Conservation (phyloP, 2,797 vertebrate genomes). For the Lepilemur ruficaudatus region DNA sequence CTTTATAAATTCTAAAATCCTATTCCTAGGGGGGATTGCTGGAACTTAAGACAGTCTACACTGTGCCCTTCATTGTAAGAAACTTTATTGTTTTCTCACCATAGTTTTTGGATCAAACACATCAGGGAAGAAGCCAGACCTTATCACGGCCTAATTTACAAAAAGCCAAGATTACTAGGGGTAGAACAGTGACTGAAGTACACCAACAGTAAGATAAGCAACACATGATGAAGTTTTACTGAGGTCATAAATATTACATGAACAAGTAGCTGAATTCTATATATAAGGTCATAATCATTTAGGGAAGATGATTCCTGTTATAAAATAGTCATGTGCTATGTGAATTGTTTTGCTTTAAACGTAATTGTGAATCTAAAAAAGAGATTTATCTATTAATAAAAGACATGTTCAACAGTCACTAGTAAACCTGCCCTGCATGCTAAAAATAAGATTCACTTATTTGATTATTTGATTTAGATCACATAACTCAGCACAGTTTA, state of each 20-base stretch:
- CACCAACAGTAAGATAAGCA: not conserved
- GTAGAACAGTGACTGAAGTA: not conserved
- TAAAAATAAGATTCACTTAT: not conserved
- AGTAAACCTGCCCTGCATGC: not conserved
- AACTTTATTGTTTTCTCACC: conserved; percentile 26
- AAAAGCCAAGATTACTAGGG: conserved; percentile 10
- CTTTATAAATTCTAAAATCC: not conserved
- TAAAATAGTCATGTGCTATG: not conserved
- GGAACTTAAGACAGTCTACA: not conserved
- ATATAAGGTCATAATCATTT: not conserved
- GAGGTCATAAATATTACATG: not conserved
- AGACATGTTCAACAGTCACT: not conserved
- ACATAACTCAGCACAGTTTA: not conserved
- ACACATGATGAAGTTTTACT: not conserved
- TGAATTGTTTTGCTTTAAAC: not conserved
- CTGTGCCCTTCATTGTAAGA: not conserved
- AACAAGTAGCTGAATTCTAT: not conserved
- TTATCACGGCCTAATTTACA: conserved; percentile 22
- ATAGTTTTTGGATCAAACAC: conserved; percentile 17
- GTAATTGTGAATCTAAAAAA: not conserved
- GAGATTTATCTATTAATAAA: conserved; percentile 22
- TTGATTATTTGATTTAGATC: conserved; percentile 12
- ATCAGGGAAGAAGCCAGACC: not conserved
- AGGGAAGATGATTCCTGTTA: not conserved
- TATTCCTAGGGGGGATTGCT: not conserved